Base-by-base conservation (phyloP, 2,113 vertebrate species). In the Gyps fulvus region DNA sequence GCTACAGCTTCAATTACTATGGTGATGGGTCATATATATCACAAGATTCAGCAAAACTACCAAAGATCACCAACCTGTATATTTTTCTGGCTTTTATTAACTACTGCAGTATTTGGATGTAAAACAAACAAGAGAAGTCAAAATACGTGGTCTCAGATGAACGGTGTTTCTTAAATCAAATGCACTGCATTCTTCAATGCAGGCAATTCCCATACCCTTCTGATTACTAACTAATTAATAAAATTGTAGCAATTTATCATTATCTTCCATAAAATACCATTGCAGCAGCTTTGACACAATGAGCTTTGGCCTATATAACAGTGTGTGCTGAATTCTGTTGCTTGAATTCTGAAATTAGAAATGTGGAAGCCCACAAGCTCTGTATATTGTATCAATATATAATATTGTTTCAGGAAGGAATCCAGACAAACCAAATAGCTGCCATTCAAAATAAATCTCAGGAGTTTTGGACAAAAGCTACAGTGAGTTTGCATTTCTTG, bases 391-490 rank as follows among this genome's bases (percentile, higher is more conserved):
- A 67, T 23, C 22, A 70, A 25, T 55, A 55, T 31, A 32, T 17
- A 78, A 14, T 20, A 23, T 19, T 57, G 11, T 78, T 70, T 82
- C 45, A 43, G 21, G 21, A 74, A 62, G 54, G 57, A 59, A 43
- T 34, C 10, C 42, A 80, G 80, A 49, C 73, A 91, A 95, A 55
- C 8, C 54, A 70, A 70, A 49, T 70, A 63, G 23, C 62, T 83
- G 57, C 47, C n/a, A 38, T 55, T 79, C 57, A 74, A 63, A 89
- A 29, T 80, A 83, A 52, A 50, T 94, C 27, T 84, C 38, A 1
- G 22, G 11, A 52, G 70, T 91, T 93, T 78, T 85, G 58, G 77
- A 83, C 62, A 58, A 96, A 94, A 97, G 70, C 47, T 81, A 92
- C 40, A 59, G 52, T 32, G 50, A 55, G 43, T 90, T 89, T 96